phyloP scores from a whole-genome alignment of 1,140 invertebrate species.

The Eufriesea mexicana region DNA sequence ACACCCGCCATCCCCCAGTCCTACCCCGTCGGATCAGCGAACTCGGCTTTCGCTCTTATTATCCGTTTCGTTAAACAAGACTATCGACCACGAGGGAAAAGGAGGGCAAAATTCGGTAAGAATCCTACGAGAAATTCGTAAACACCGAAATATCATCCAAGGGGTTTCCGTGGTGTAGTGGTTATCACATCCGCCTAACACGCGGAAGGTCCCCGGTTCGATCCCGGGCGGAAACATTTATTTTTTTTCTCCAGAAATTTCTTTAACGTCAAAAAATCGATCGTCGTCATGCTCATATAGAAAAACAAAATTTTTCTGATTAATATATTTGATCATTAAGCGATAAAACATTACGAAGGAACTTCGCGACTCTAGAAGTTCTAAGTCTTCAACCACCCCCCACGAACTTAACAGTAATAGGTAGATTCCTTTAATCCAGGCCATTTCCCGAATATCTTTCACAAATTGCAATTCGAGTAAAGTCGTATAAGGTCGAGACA shows the following conservation, averaged over 20 bases:
- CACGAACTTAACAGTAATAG: no score
- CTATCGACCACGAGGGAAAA: neutral
- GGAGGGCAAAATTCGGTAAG: no score
- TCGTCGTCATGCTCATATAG: no score
- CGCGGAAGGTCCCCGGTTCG: conserved; percentile 63
- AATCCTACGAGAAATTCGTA: neutral
- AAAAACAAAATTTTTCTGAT: no score
- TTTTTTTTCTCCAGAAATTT: neutral
- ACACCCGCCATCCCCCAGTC: neutral
- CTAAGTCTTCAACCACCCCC: no score
- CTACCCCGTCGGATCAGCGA: neutral
- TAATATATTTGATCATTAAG: no score
- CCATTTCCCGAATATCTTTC: no score
- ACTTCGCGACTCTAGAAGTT: no score
- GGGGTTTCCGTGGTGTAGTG: conserved; percentile 64
- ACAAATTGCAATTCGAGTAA: no score
- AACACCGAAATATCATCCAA: neutral
- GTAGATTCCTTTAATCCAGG: no score
- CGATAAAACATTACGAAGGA: no score
- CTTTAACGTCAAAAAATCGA: neutral
- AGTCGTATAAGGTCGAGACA: no score
- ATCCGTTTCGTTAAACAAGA: neutral
- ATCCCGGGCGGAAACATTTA: conserved; percentile 64
- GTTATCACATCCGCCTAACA: conserved; percentile 68
- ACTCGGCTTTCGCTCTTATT: neutral